Percentiles rank a stretch among this genome's conserved stretches.
Conservation (phyloP, 2,797 vertebrate species). For the Phoxinus dragarum region DNA sequence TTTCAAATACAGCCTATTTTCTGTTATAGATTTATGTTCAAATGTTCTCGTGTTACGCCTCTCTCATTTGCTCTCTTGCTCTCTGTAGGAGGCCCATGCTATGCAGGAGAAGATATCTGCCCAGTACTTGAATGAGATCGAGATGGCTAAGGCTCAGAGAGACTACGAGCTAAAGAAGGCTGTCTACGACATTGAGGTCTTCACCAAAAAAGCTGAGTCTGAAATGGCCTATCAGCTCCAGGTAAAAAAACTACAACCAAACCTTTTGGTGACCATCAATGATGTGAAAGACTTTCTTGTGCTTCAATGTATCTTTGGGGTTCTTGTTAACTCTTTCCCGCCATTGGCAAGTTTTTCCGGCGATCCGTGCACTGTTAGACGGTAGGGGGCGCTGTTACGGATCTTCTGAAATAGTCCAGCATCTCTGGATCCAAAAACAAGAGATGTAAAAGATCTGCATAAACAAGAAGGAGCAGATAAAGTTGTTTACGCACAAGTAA, state of each 20-base stretch:
- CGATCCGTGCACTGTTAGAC: not conserved
- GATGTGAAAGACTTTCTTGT: not conserved
- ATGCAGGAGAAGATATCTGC: conserved; percentile 89
- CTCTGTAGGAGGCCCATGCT: conserved; percentile 85
- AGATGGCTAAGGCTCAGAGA: conserved; percentile 91
- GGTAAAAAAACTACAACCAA: conserved; percentile 70
- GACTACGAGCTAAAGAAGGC: conserved; percentile 93
- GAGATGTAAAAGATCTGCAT: conserved; percentile 4
- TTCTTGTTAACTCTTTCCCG: not conserved
- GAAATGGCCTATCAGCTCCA: conserved; percentile 93
- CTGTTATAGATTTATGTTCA: not conserved
- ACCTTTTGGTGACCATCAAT: not conserved
- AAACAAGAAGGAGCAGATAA: conserved; percentile 2
- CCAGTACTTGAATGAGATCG: conserved; percentile 89
- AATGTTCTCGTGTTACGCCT: not conserved
- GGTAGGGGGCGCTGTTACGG: not conserved
- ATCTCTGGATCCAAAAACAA: not conserved
- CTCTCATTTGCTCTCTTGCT: not conserved
- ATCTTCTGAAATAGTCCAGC: not conserved
- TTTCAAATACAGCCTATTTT: not conserved
- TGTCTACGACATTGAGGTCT: conserved; percentile 86
- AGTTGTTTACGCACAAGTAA: not conserved
- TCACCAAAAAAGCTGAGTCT: conserved; percentile 89
- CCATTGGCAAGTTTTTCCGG: not conserved
- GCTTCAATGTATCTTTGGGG: no score